These are phyloP conservation scores for Dermolepida albohirtum DNA, from an alignment of 2,888 invertebrate species.

Conservation along the genomic window DNA sequence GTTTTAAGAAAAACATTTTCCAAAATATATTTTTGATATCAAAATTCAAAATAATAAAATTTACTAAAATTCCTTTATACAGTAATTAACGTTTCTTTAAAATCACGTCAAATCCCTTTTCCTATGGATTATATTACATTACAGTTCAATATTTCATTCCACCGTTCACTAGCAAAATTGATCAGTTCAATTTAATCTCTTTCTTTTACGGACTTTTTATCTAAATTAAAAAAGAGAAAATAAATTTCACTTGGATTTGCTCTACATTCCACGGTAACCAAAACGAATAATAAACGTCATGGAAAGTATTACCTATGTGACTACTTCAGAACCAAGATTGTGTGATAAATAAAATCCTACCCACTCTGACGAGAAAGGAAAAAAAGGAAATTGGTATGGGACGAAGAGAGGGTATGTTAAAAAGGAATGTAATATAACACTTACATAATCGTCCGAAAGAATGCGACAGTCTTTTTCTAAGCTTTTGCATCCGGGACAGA, in stretches of 20 bases:
- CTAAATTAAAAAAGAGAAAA: constrained; percentile 11
- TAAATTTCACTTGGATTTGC: constrained; percentile 8
- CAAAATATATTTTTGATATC: no score
- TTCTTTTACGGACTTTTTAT: constrained; percentile 6
- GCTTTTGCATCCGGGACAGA: constrained; percentile 91
- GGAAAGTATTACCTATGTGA: constrained; percentile 2
- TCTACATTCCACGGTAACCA: constrained; percentile 3
- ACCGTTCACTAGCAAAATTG: background rate
- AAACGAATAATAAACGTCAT: constrained; percentile 26
- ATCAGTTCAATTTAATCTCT: background rate
- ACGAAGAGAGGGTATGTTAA: background rate
- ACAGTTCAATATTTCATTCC: background rate
- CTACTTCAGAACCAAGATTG: constrained; percentile 5
- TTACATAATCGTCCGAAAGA: constrained; percentile 97
- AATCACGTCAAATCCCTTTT: no score
- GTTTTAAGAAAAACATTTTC: no score
- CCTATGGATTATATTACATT: no score
- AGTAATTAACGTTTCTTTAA: no score
- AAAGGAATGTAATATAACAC: constrained; percentile 63
- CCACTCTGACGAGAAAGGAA: background rate
- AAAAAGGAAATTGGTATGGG: background rate
- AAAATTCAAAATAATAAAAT: no score
- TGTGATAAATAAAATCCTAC: constrained; percentile 27
- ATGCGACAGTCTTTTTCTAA: constrained; percentile 94
- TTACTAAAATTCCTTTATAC: no score